Evolutionary conservation across 2,797 vertebrate species (phyloP).

Genomic region (Myiothlypis coronata): DNA sequence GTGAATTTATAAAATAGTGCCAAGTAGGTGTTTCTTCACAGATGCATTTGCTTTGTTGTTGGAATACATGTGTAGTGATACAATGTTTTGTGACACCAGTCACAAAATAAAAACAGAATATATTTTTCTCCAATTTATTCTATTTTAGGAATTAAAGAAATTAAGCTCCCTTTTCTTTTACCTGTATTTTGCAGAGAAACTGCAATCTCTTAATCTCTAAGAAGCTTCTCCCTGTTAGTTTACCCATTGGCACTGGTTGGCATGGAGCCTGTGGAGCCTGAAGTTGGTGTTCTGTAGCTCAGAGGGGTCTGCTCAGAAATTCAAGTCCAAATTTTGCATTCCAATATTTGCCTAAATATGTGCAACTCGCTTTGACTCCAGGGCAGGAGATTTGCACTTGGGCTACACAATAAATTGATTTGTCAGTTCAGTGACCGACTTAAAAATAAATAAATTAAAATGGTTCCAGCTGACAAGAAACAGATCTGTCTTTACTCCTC

Average conservation of each 20-base stretch:
- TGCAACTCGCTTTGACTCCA: neutral
- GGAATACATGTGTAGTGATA: neutral
- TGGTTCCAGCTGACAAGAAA: neutral
- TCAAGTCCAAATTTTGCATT: neutral
- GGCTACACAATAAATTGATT: neutral
- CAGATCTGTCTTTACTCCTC: neutral
- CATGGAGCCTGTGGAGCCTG: conserved; percentile 22
- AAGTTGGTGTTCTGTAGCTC: neutral
- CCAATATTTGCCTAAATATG: neutral
- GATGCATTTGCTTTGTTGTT: neutral
- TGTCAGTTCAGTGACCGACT: neutral
- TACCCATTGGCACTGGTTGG: conserved; percentile 25
- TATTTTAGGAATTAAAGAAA: conserved; percentile 58
- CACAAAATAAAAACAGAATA: conserved; percentile 42
- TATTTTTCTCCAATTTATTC: conserved; percentile 31
- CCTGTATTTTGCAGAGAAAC: conserved; percentile 51
- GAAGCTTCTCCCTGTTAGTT: conserved; percentile 49
- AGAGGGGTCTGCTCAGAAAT: conserved; percentile 22
- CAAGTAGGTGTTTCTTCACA: conserved; percentile 7
- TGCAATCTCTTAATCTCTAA: conserved; percentile 66
- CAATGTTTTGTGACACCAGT: neutral
- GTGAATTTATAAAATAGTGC: neutral
- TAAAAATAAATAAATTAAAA: conserved; percentile 14
- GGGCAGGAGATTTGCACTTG: neutral
- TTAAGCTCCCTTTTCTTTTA: conserved; percentile 65